These are phyloP conservation scores for Harlomillsia oculata DNA, from an alignment of 1,140 invertebrate species.

Conservation along the genomic window DNA sequence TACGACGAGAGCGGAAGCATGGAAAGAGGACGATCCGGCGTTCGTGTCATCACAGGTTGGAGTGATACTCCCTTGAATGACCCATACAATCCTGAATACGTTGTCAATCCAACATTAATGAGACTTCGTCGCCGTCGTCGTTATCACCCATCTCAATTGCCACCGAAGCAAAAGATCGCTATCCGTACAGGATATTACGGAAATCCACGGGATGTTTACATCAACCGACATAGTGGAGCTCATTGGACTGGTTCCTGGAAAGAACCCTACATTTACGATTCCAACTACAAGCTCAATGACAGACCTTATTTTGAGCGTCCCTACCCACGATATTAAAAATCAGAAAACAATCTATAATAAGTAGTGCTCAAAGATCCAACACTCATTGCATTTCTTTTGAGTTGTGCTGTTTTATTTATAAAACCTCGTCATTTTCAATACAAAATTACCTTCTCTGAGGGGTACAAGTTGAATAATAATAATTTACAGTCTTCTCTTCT, in stretches of 20 bases:
- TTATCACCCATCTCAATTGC: background rate
- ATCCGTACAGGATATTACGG: background rate
- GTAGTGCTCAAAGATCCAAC: too few relatives aligned
- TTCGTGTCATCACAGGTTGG: background rate
- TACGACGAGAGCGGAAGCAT: background rate
- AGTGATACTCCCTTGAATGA: background rate
- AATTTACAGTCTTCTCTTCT: too few relatives aligned
- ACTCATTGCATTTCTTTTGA: too few relatives aligned
- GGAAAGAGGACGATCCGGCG: background rate
- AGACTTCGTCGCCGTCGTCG: background rate
- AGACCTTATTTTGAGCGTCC: too few relatives aligned
- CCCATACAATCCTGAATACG: conserved; percentile 6
- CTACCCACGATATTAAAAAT: too few relatives aligned
- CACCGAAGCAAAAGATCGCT: background rate
- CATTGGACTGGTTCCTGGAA: background rate
- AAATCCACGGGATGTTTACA: conserved; percentile 1
- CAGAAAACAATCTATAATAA: too few relatives aligned
- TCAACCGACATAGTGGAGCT: background rate
- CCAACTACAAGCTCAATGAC: too few relatives aligned
- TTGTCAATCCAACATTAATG: conserved; percentile 11
- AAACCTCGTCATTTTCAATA: too few relatives aligned
- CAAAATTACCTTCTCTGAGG: too few relatives aligned
- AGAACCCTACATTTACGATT: background rate
- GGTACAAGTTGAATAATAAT: too few relatives aligned
- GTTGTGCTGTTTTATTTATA: too few relatives aligned